phyloP scores from a whole-genome alignment of 2,797 vertebrate genomes.

The Diglossa cyanea region DNA sequence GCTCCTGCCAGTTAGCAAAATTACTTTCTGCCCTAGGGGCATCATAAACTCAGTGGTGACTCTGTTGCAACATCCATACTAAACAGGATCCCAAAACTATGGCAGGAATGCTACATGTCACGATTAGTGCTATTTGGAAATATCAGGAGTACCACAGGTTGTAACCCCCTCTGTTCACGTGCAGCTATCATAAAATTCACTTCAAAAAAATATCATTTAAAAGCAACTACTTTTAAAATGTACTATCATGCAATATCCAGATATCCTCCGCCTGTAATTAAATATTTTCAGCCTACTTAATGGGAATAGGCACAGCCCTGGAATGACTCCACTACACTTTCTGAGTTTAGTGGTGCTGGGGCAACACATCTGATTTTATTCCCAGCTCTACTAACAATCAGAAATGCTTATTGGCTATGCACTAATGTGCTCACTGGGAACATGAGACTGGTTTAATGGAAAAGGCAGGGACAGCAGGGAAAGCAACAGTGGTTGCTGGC shows the following conservation, averaged over 20 bases:
- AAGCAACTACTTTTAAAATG: background rate
- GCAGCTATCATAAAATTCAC: background rate
- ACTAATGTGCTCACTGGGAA: background rate
- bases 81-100: background rate
- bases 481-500: rapidly evolving
- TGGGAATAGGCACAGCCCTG: background rate
- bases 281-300: background rate
- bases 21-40: background rate
- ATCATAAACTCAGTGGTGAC: background rate
- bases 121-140: background rate
- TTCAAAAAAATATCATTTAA: background rate
- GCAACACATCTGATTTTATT: background rate
- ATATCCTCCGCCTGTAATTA: background rate
- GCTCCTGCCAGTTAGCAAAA: background rate
- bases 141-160: background rate
- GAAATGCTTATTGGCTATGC: background rate
- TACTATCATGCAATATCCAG: background rate
- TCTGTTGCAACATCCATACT: background rate
- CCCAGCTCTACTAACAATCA: background rate
- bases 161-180: background rate
- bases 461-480: background rate
- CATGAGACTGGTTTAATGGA: rapidly evolving
- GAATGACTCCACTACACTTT: background rate
- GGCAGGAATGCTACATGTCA: background rate
- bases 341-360: background rate